Base-by-base conservation (phyloP, 2,888 invertebrate genomes). In the Eupelmus urozonus region DNA sequence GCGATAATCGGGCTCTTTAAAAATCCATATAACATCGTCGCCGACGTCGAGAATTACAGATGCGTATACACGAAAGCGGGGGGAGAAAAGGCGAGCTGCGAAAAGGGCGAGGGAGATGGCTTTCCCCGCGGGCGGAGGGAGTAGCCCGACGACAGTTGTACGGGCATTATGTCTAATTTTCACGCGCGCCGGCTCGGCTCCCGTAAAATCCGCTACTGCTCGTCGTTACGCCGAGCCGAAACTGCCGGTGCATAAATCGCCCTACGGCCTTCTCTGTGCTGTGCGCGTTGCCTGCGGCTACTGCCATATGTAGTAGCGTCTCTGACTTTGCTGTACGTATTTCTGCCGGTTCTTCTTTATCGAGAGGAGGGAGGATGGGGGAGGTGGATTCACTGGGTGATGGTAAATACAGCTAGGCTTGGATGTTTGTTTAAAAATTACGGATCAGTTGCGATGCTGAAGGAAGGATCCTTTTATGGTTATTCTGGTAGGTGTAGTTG, bases 101-200 rank as follows among this genome's bases (percentile, higher is more conserved):
- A 40, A 45, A 40, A 16, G 51, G 51, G 51, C 13, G n/a, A 27
- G 13, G 29, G 51, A 49, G 20, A 16, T 23, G 18, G 23, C 13
- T 27, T n/a, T 25, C 16, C 65, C 20, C 25, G 60, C 59, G 72
- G 49, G 53, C 42, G 49, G n/a, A 45, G 25, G 49, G n/a, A 2
- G 80, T 80, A 80, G 60, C 80, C 77, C 79, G 69, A 73, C 76
- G 80, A 81, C 80, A 79, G 66, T 81, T 76, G 80, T 82, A 73
- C 76, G 76, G 59, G 71, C 80, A 79, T 81, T 79, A 67, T 71
- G 77, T 80, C 80, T 81, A 82, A 82, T 83, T 82, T 82, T 80
- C 80, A 79, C 78, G 81, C 63, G 51, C 27, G 71, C 67, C 67
- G 67, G 62, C 60, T 69, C 45, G 73, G 34, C 34, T 5, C 72